Evolutionary conservation across 2,888 invertebrate species (phyloP).

Genomic region (Anoncus sp.): DNA sequence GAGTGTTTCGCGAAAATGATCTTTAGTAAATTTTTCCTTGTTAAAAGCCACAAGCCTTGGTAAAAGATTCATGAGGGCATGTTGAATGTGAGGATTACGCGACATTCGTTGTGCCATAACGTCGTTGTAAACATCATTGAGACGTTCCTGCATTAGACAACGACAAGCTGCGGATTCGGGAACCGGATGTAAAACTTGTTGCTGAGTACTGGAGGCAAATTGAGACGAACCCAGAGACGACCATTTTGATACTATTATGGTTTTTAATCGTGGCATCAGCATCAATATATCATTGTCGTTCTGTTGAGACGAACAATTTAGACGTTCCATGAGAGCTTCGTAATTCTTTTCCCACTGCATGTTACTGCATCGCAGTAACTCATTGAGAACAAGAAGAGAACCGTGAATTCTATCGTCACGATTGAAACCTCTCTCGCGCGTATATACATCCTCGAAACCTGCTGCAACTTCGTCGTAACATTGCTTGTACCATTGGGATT

Average conservation of each 20-base stretch:
- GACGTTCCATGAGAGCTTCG: conserved; percentile 88
- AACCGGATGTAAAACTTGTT: conserved; percentile 83
- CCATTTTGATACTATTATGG: conserved; percentile 85
- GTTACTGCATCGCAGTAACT: conserved; percentile 95
- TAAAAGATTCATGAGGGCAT: conserved; percentile 92
- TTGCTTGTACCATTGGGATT: conserved; percentile 96
- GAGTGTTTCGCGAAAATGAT: conserved; percentile 90
- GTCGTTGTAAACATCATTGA: conserved; percentile 91
- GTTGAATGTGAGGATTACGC: conserved; percentile 93
- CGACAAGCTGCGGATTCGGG: conserved; percentile 95
- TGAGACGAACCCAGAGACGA: conserved; percentile 74
- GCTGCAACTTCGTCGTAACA: conserved; percentile 96
- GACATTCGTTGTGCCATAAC: conserved; percentile 91
- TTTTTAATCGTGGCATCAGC: conserved; percentile 86
- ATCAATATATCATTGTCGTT: conserved; percentile 85
- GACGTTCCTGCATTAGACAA: conserved; percentile 92
- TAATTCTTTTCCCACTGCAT: conserved; percentile 93
- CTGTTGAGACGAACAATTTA: conserved; percentile 81
- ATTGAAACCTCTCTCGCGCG: conserved; percentile 90
- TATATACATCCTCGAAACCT: conserved; percentile 88
- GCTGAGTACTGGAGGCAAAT: conserved; percentile 72
- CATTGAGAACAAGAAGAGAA: conserved; percentile 96
- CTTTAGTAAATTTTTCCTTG: conserved; percentile 90
- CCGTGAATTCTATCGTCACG: conserved; percentile 97
- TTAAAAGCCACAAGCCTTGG: conserved; percentile 98